Percentiles rank a stretch among this genome's conserved stretches.
Evolutionary conservation across 2,888 invertebrate genomes (phyloP).

Genomic region (Morpho achilles): DNA sequence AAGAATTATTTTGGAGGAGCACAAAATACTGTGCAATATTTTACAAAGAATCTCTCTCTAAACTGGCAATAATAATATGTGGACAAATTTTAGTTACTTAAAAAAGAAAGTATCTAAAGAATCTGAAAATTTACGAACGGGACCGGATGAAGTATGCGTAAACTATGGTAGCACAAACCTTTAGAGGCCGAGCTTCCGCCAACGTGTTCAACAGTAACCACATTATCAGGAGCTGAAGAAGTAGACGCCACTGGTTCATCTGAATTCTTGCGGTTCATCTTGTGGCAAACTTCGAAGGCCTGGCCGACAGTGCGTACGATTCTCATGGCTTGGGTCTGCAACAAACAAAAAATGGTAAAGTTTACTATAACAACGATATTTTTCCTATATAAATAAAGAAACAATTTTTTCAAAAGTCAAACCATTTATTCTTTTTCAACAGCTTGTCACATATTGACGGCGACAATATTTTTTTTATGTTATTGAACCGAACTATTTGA

Average conservation of each 20-base stretch:
- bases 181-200: conserved; percentile 51
- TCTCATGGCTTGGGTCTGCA: conserved; percentile 98
- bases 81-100: not conserved
- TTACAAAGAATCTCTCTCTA: not conserved
- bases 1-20: not conserved
- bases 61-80: conserved; percentile 3
- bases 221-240: conserved; percentile 52
- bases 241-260: conserved; percentile 60
- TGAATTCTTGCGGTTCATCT: conserved; percentile 84
- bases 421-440: too few relatives aligned
- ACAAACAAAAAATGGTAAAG: not conserved
- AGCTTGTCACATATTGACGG: too few relatives aligned
- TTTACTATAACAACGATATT: too few relatives aligned
- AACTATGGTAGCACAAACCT: conserved; percentile 42
- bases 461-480: too few relatives aligned
- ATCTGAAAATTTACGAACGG: not conserved
- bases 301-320: conserved; percentile 99
- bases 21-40: not conserved
- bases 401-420: too few relatives aligned
- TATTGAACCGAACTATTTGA: too few relatives aligned
- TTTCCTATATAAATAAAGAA: too few relatives aligned
- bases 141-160: not conserved
- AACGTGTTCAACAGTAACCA: conserved; percentile 39
- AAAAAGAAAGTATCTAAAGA: not conserved
- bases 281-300: conserved; percentile 99